Conservation (phyloP, 2,797 vertebrate genomes). For the Semaprochilodus insignis region DNA sequence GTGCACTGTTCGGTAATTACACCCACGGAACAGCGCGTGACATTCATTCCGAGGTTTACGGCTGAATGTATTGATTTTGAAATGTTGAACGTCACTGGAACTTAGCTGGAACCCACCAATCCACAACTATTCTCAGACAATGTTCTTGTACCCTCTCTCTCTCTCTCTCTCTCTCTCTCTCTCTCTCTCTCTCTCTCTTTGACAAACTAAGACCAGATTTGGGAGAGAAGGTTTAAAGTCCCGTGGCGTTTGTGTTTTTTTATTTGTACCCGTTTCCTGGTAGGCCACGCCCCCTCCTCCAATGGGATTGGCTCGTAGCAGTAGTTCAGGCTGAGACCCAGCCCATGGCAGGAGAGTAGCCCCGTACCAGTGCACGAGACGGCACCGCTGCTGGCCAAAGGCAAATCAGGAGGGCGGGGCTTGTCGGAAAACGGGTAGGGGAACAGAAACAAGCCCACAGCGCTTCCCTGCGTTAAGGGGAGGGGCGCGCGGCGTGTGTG, state of each 20-base stretch:
- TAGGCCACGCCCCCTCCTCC: neutral
- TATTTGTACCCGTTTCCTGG: neutral
- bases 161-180: too few species aligned
- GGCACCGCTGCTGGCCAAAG: neutral
- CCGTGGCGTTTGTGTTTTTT: neutral
- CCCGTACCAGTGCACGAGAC: neutral
- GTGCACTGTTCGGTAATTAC: too few species aligned
- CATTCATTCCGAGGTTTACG: neutral
- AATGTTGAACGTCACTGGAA: too few species aligned
- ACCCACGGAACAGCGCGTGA: neutral
- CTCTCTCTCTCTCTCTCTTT: neutral
- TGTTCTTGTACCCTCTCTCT: neutral
- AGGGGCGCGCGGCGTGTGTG: neutral
- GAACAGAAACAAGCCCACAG: neutral
- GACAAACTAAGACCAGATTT: conserved; percentile 4
- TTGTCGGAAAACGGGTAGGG: neutral
- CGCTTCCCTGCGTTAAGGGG: neutral
- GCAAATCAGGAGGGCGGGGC: neutral
- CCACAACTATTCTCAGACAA: neutral
- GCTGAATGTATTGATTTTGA: neutral
- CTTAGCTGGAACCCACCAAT: neutral
- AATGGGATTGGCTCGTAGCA: neutral
- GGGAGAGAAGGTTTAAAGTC: neutral
- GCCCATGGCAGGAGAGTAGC: neutral
- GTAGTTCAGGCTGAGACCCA: neutral